Evolutionary conservation across 2,888 invertebrate species (phyloP).

Genomic region (Scotopteryx bipunctaria): DNA sequence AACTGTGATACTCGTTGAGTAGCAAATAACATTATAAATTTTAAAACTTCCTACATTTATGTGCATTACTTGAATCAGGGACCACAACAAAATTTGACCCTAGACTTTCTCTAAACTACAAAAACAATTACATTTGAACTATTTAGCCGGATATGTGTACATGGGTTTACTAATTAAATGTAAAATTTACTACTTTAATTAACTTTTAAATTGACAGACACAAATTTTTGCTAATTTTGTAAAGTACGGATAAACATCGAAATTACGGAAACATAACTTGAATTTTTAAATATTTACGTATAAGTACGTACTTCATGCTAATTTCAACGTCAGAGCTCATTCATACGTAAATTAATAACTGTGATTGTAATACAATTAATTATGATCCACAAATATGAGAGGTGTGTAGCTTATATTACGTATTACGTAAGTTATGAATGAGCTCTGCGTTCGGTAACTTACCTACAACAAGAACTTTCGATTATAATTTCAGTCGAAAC

Average conservation of each 20-base stretch:
- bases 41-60: constrained; percentile 22
- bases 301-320: constrained; percentile 22
- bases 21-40: constrained; percentile 22
- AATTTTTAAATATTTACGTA: constrained; percentile 29
- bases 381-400: neutral
- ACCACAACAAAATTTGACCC: constrained; percentile 23
- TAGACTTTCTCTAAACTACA: constrained; percentile 33
- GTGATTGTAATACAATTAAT: neutral
- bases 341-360: neutral
- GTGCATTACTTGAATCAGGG: constrained; percentile 31
- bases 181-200: constrained; percentile 46
- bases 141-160: constrained; percentile 35
- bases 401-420: neutral
- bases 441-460: constrained; percentile 45
- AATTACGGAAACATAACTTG: constrained; percentile 13
- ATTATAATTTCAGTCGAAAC: constrained; percentile 38
- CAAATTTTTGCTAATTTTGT: constrained; percentile 37
- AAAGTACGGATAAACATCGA: constrained; percentile 12
- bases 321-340: constrained; percentile 17
- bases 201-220: constrained; percentile 59
- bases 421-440: constrained; percentile 11
- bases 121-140: constrained; percentile 38
- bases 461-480: constrained; percentile 42
- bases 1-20: constrained; percentile 18
- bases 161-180: constrained; percentile 32